Conservation (phyloP, 2,797 vertebrate genomes). For the Hirundo rustica region DNA sequence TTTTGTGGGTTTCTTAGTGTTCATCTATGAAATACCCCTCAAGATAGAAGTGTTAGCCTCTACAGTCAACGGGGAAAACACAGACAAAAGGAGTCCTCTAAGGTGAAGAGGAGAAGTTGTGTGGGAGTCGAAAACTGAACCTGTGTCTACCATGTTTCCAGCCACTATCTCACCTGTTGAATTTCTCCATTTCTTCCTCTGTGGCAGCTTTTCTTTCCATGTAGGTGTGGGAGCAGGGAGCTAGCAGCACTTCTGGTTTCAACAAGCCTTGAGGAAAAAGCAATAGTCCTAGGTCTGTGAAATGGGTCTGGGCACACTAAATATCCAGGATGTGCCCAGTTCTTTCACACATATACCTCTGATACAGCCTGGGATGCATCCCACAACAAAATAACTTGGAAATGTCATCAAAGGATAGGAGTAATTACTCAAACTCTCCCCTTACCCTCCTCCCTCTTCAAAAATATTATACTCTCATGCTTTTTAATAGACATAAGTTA, state of each 20-base stretch:
- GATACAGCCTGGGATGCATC: background rate
- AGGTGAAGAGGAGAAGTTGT: background rate
- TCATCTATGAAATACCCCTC: background rate
- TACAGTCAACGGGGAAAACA: background rate
- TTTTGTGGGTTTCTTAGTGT: accelerated
- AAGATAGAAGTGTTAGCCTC: background rate
- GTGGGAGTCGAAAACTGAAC: background rate
- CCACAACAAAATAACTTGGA: background rate
- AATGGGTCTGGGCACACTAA: background rate
- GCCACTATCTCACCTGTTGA: background rate
- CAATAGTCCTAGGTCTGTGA: background rate
- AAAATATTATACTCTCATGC: background rate
- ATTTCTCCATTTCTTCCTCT: background rate
- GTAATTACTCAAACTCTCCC: background rate
- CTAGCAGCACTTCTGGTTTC: background rate
- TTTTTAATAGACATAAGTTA: background rate
- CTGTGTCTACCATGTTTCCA: background rate
- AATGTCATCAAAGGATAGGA: background rate
- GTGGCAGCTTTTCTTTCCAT: background rate
- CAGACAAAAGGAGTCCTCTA: background rate
- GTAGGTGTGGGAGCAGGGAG: background rate
- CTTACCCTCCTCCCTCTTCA: background rate
- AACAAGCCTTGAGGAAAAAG: background rate
- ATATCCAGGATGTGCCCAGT: too few relatives aligned
- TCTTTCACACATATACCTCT: background rate